Evolutionary conservation across 2,888 invertebrate genomes (phyloP), one percentile per base, ranked within the genome.

Genomic region (Patella depressa): DNA sequence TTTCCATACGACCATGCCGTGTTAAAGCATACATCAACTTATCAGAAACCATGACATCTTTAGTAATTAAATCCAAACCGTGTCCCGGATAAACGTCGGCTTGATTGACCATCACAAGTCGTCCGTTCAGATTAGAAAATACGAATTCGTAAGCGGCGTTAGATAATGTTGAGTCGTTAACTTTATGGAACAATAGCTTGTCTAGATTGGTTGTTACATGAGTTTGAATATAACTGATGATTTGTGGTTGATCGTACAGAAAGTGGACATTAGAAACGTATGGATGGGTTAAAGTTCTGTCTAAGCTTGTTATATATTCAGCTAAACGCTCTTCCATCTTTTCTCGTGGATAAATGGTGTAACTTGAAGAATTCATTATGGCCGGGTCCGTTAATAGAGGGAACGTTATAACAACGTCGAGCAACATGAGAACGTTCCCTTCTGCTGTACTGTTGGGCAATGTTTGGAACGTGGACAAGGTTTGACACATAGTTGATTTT

Each of bases 231-330:
- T 65, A 65, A 19, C 12, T 65, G 11, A 19, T 12, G 9, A 19
- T 19, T 9, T n/a, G 15, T 65, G 65, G 65, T 69, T 73, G 77
- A 53, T 77, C 77, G 54, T 69, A 69, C 45, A 77, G 53, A 7
- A 72, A 17, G 53, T 77, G 77, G 65, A 77, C 77, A 19, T 19
- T 29, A 14, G 55, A n/a, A 17, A 73, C 73, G n/a, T 34, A 69
- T n/a, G 72, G 77, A 19, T 77, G 77, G n/a, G 7, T 59, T 53
- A 77, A 9, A 2, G 77, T 77, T 11, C 53, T 72, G 12, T 45
- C 15, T 2, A 77, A 73, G 24, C 73, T 55, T 45, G 59, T 54
- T 5, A 73, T 69, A n/a, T 73, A 77, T 29, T 77, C 77, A 14
- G 65, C 29, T 73, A 69, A 45, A 17, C 77, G 65, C 17, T 29